Base-by-base conservation (phyloP, 2,113 vertebrate genomes). In the Chaetodon trifascialis region DNA sequence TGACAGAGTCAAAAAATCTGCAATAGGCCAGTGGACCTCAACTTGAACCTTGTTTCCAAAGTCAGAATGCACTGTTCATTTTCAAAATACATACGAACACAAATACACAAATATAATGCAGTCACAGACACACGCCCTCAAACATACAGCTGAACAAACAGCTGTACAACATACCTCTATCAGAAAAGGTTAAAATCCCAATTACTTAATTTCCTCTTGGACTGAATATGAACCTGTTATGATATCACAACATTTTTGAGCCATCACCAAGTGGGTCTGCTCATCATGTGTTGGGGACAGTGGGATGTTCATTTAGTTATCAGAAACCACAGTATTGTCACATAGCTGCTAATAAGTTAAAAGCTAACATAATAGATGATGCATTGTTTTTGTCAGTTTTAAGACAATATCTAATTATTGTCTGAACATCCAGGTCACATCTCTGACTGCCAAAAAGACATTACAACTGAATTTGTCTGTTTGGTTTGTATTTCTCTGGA, bases 401-500 rank as follows among this genome's bases (percentile, higher is more conserved):
- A 51, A 44, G 6, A 58, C 54, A 34, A 54, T 76, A 72, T 72
- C 44, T 55, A 64, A 80, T 87, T 51, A 73, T 19, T 69, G 34
- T 46, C 17, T 36, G 36, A 76, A 56, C 42, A 74, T 73, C 30
- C 64, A 79, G 56, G 11, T 64, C 51, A 58, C 38, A 56, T 66
- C 25, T 56, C n/a, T 7, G 46, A 19, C 62, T 76, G 86, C 86
- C 86, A 87, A 77, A 60, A 78, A 60, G 42, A 54, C n/a, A 58
- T 15, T 36, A 23, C 5, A 72, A 42, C 4, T 69, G 55, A 73
- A 38, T 30, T 23, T 34, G 66, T 72, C 38, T 65, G 51, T 68
- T 46, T 44, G 14, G 42, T n/a, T 40, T 46, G 12, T n/a, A 7
- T 38, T 52, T 60, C 44, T 78, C 46, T 46, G 63, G 16, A 17